phyloP scores from a whole-genome alignment of 1,140 invertebrate genomes.

The Lepidurus apus region DNA sequence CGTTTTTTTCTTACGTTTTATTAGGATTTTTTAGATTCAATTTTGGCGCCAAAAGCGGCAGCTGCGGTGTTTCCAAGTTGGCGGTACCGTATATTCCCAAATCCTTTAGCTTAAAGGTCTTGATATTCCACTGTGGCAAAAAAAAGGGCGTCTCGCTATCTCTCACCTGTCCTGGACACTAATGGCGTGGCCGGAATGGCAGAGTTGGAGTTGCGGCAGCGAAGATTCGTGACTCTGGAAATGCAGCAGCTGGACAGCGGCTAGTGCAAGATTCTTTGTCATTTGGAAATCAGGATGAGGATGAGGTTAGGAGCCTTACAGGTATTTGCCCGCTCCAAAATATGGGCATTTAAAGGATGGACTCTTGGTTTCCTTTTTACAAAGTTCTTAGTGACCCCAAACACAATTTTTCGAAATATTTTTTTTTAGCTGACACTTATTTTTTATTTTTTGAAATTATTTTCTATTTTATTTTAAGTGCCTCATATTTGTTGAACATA shows the following conservation, averaged over 20 bases:
- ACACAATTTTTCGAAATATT: too few species aligned
- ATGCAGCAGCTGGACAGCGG: conserved; percentile 20
- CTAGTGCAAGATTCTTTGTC: not conserved
- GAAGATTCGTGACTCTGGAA: conserved; percentile 17
- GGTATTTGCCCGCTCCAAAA: too few species aligned
- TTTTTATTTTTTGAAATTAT: too few species aligned
- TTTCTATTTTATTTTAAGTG: too few species aligned
- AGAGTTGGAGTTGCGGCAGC: not conserved
- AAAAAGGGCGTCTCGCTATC: not conserved
- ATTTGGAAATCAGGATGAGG: conserved; percentile 4
- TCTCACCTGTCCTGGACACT: conserved; percentile 6
- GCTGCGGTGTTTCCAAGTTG: not conserved
- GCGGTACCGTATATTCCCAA: too few species aligned
- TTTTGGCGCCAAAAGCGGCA: conserved; percentile 11
- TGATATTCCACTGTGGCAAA: too few species aligned
- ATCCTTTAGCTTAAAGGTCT: too few species aligned
- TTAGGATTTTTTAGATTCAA: not conserved
- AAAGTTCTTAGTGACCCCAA: too few species aligned
- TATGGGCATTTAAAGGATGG: too few species aligned
- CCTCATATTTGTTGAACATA: too few species aligned
- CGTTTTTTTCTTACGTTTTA: not conserved
- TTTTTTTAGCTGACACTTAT: too few species aligned
- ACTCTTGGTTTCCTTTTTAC: too few species aligned
- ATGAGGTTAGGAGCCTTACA: not conserved
- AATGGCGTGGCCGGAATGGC: not conserved